Conservation (phyloP, 2,797 vertebrate species). For the Podarcis siculus region DNA sequence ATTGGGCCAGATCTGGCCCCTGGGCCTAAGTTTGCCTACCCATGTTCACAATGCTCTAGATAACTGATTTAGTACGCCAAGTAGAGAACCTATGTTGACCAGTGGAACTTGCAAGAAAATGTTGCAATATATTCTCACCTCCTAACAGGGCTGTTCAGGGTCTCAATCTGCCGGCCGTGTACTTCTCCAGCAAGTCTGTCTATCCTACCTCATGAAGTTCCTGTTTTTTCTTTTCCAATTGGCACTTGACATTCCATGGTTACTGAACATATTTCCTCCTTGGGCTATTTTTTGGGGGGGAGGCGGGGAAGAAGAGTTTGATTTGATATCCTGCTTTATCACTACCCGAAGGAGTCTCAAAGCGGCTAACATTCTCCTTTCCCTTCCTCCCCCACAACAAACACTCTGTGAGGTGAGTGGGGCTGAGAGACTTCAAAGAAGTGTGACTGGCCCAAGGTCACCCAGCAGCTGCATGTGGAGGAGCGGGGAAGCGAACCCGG, state of each 20-base stretch:
- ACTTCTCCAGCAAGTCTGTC: not conserved
- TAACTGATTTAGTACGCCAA: not conserved
- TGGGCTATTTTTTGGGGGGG: not conserved
- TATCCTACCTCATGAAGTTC: not conserved
- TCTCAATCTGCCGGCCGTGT: not conserved
- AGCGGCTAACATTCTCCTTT: too few species aligned
- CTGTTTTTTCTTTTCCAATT: not conserved
- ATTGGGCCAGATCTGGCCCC: too few species aligned
- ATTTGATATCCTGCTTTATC: too few species aligned
- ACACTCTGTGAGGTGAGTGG: too few species aligned
- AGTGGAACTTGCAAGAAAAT: not conserved
- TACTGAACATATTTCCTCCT: not conserved
- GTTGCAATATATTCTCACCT: not conserved
- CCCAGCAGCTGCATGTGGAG: too few species aligned
- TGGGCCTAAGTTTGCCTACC: too few species aligned
- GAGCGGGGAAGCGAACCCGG: too few species aligned
- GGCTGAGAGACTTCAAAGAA: too few species aligned
- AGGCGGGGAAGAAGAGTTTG: too few species aligned
- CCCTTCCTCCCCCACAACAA: too few species aligned
- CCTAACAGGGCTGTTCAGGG: not conserved
- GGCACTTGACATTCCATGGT: not conserved
- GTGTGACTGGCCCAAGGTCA: too few species aligned
- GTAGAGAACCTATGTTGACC: not conserved
- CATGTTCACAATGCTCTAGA: not conserved
- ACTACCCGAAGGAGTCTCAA: too few species aligned